A percentile compares a stretch with the other conserved stretches of the same genome.
These are phyloP conservation scores for Prunella himalayana DNA, from an alignment of 2,113 vertebrate genomes.

Conservation along the genomic window DNA sequence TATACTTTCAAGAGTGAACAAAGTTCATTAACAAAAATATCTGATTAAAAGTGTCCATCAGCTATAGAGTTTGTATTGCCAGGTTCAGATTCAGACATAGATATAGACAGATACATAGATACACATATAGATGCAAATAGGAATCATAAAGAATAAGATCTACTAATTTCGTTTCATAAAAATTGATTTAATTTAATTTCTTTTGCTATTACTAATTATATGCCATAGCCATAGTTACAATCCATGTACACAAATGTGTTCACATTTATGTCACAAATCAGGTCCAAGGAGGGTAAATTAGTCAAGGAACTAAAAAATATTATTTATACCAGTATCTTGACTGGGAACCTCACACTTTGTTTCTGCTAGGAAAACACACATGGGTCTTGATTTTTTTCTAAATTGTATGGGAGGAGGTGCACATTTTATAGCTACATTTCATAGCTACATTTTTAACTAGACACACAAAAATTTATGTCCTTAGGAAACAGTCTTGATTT, in stretches of 20 bases:
- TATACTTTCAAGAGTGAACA: not conserved
- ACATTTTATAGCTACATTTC: not conserved
- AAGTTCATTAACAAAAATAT: not conserved
- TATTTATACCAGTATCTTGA: not conserved
- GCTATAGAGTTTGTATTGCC: not conserved
- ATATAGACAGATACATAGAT: not conserved
- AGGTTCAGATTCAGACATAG: not conserved
- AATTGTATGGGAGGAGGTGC: not conserved
- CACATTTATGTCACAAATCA: not conserved
- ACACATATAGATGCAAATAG: not conserved
- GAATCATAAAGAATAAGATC: not conserved
- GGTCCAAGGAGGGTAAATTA: not conserved
- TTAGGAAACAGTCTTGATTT: not conserved
- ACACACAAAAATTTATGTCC: not conserved
- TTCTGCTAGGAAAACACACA: not conserved
- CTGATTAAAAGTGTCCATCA: not conserved
- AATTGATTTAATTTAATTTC: not conserved
- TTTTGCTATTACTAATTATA: not conserved
- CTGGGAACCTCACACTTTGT: not conserved
- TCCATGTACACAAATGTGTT: not conserved
- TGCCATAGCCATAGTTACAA: not conserved
- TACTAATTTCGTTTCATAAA: not conserved
- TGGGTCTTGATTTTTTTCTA: not conserved
- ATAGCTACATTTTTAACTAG: not conserved
- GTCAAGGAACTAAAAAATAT: not conserved